Conservation (phyloP, 2,113 vertebrate species). For the Scatophagus argus region DNA sequence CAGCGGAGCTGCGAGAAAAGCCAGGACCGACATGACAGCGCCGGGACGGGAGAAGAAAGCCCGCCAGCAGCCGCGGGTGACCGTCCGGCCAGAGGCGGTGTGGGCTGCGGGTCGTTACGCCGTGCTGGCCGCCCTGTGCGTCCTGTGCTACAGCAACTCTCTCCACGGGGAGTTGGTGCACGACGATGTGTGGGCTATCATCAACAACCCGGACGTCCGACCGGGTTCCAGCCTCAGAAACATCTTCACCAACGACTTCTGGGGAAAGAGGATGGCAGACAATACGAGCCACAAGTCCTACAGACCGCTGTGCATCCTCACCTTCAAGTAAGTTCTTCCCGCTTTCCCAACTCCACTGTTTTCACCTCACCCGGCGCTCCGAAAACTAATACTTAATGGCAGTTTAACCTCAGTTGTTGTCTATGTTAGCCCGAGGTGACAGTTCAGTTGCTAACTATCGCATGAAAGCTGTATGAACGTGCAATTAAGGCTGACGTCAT, state of each 20-base stretch:
- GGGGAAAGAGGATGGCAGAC: slow-evolving; percentile 95
- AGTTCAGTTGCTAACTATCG: not conserved
- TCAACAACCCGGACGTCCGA: slow-evolving; percentile 94
- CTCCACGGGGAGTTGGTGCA: slow-evolving; percentile 95
- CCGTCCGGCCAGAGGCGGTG: slow-evolving; percentile 44
- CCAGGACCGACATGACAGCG: slow-evolving; percentile 81
- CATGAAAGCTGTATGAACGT: not conserved
- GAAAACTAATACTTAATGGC: not conserved
- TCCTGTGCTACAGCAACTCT: slow-evolving; percentile 90
- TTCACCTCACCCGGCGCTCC: not conserved
- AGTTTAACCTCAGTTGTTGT: rapidly evolving
- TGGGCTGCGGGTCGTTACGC: slow-evolving; percentile 67
- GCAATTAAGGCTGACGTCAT: slow-evolving; percentile 55
- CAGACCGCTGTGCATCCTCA: slow-evolving; percentile 94
- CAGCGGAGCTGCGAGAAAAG: slow-evolving; percentile 53
- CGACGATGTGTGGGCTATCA: slow-evolving; percentile 97
- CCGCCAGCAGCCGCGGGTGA: slow-evolving; percentile 34
- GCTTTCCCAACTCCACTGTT: not conserved
- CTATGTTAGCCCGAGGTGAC: too few species aligned
- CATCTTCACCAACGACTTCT: slow-evolving; percentile 95
- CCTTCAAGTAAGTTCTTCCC: slow-evolving; percentile 91
- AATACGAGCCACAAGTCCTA: slow-evolving; percentile 99
- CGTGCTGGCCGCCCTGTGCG: slow-evolving; percentile 83
- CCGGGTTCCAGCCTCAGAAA: slow-evolving; percentile 84
- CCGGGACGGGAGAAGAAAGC: slow-evolving; percentile 58